Conservation (phyloP, 2,888 invertebrate species). For the Hipparchia sbordonii region DNA sequence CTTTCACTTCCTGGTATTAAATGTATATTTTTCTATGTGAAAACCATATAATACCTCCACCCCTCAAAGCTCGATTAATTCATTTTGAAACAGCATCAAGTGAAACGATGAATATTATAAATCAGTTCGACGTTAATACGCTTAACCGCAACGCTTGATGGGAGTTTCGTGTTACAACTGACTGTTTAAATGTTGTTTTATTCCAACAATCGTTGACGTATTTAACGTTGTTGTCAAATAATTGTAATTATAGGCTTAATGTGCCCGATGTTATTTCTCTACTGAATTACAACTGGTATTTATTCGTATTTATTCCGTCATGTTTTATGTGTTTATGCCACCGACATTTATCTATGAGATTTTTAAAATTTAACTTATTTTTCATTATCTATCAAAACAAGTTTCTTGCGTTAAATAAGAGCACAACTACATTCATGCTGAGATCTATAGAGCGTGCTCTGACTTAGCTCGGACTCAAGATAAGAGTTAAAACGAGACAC, state of each 20-base stretch:
- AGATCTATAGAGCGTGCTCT: too few relatives aligned
- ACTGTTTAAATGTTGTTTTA: slow-evolving; percentile 25
- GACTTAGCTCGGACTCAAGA: too few relatives aligned
- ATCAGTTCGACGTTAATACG: slow-evolving; percentile 41
- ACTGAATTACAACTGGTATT: not conserved
- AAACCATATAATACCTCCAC: not conserved
- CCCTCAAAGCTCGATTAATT: slow-evolving; percentile 7
- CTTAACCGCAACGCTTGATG: slow-evolving; percentile 39
- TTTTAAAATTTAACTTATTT: not conserved
- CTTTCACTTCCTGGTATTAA: not conserved
- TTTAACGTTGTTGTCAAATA: slow-evolving; percentile 13
- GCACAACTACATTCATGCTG: too few relatives aligned
- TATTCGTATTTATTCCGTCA: not conserved
- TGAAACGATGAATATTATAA: slow-evolving; percentile 39
- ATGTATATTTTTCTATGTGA: not conserved
- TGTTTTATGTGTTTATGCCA: not conserved
- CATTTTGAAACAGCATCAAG: slow-evolving; percentile 14
- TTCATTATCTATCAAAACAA: too few relatives aligned
- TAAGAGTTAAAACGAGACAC: too few relatives aligned
- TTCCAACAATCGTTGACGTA: slow-evolving; percentile 20
- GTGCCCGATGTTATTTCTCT: not conserved
- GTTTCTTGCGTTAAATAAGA: too few relatives aligned
- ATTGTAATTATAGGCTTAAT: slow-evolving; percentile 16
- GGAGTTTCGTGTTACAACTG: slow-evolving; percentile 16
- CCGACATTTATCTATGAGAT: not conserved